phyloP scores from a whole-genome alignment of 1,140 invertebrate species.

The Venturia canescens region DNA sequence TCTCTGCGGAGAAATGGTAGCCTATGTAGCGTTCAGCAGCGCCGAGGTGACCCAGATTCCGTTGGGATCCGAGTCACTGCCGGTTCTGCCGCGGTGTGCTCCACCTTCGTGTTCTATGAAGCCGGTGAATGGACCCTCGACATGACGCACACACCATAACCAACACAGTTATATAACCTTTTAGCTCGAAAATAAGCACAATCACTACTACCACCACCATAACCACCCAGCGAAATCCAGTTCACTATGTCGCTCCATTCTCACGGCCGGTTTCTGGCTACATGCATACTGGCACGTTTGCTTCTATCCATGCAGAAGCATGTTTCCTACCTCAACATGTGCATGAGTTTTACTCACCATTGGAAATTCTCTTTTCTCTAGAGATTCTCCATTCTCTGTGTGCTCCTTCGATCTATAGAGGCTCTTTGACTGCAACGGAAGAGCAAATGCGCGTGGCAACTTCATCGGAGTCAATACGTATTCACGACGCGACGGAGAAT shows the following conservation, averaged over 20 bases:
- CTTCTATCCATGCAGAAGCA: slow-evolving; percentile 14
- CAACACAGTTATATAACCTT: slow-evolving; percentile 18
- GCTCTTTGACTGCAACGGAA: slow-evolving; percentile 7
- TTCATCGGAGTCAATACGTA: slow-evolving; percentile 13
- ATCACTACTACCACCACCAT: not conserved
- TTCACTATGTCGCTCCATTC: slow-evolving; percentile 4
- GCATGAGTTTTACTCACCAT: slow-evolving; percentile 5
- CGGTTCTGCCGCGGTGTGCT: slow-evolving; percentile 45
- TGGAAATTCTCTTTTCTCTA: slow-evolving; percentile 22
- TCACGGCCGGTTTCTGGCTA: not conserved
- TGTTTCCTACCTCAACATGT: slow-evolving; percentile 2
- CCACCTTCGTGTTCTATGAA: slow-evolving; percentile 60
- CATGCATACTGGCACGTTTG: not conserved
- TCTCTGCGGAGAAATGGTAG: slow-evolving; percentile 39
- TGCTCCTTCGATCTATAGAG: not conserved
- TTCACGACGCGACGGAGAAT: slow-evolving; percentile 9
- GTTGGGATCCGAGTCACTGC: slow-evolving; percentile 42
- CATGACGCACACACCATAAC: slow-evolving; percentile 67
- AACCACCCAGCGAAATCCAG: not conserved
- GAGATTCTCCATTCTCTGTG: slow-evolving; percentile 14
- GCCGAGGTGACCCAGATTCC: slow-evolving; percentile 66
- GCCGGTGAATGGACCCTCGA: slow-evolving; percentile 67
- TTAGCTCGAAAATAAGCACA: slow-evolving; percentile 31
- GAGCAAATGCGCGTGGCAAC: slow-evolving; percentile 21
- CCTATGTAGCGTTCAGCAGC: slow-evolving; percentile 2